Evolutionary conservation across 2,888 invertebrate species (phyloP), one percentile per base, ranked within the genome.

Genomic region (Palloptera scutellata): DNA sequence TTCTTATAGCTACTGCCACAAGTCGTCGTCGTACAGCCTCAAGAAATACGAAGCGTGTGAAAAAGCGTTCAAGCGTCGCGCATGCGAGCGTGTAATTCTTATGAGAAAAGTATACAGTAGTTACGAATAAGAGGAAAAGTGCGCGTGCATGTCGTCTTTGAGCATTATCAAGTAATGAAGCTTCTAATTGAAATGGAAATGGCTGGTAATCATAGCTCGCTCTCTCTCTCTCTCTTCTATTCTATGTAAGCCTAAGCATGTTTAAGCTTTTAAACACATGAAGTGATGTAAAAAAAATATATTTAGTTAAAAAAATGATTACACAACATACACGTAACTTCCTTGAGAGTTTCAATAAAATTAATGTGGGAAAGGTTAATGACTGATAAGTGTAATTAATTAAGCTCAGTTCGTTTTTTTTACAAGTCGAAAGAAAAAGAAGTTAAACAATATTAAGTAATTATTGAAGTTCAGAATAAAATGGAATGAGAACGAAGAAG

Each of bases 101-200:
- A 45, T 19, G 43, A 48, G 11, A 17, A 60, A 12, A 59, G 59
- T n/a, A n/a, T n/a, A n/a, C 41, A 54, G 20, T 30, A 30, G 30
- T 30, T 30, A 30, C 30, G 30, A 30, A 30, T 30, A 30, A 30
- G 30, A 42, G 55, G 43, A 57, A 64, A 64, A 59, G 59, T 60
- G 54, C 17, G 48, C 41, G 48, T 13, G n/a, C n/a, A 20, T 40
- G 19, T 61, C 40, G 43, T 60, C 45, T 42, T 53, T 53, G 40
- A 30, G 41, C 48, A 19, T 57, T 57, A 43, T 55, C 48, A 57
- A 40, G 40, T 64, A 30, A 57, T 51, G 57, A 11, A 15, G 43
- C 67, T 74, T 51, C 40, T 77, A 79, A 78, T 77, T 79, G 79
- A 78, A 73, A 76, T 72, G 68, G 64, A 71, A 72, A 70, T 69